Evolutionary conservation across 1,140 invertebrate species (phyloP).

Genomic region (Lerema accius): DNA sequence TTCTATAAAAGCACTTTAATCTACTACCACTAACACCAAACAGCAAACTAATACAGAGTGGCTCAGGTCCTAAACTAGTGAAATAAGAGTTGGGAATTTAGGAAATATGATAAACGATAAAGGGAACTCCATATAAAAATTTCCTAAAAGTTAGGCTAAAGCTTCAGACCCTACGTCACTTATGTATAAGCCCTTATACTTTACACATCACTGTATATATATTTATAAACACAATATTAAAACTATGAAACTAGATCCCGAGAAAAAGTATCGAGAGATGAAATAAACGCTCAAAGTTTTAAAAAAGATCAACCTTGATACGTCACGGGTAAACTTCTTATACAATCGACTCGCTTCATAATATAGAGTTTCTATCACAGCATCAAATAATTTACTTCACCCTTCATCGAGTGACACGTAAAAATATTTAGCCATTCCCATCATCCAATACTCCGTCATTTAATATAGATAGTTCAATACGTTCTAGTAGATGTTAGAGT

Average conservation of each 20-base stretch:
- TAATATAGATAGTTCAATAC: background rate
- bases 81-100: conserved; percentile 38
- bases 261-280: conserved; percentile 66
- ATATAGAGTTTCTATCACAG: conserved; percentile 67
- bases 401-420: conserved; percentile 55
- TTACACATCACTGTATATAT: conserved; percentile 39
- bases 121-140: conserved; percentile 54
- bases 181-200: conserved; percentile 54
- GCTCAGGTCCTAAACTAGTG: conserved; percentile 40
- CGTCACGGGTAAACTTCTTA: conserved; percentile 43
- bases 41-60: conserved; percentile 70
- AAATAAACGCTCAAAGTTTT: conserved; percentile 51
- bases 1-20: conserved; percentile 73
- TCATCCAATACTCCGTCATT: conserved; percentile 7
- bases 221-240: conserved; percentile 40
- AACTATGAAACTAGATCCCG: conserved; percentile 48
- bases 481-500: background rate
- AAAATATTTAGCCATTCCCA: conserved; percentile 56
- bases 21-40: conserved; percentile 75
- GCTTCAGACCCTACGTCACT: conserved; percentile 61
- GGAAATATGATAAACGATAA: background rate
- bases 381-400: conserved; percentile 61
- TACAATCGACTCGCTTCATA: conserved; percentile 50
- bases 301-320: conserved; percentile 49
- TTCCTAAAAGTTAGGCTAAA: conserved; percentile 63